Percentiles rank a stretch among this genome's conserved stretches.
These are phyloP conservation scores for Zaprionus obscuricornis DNA, from an alignment of 2,888 invertebrate genomes.

Conservation along the genomic window DNA sequence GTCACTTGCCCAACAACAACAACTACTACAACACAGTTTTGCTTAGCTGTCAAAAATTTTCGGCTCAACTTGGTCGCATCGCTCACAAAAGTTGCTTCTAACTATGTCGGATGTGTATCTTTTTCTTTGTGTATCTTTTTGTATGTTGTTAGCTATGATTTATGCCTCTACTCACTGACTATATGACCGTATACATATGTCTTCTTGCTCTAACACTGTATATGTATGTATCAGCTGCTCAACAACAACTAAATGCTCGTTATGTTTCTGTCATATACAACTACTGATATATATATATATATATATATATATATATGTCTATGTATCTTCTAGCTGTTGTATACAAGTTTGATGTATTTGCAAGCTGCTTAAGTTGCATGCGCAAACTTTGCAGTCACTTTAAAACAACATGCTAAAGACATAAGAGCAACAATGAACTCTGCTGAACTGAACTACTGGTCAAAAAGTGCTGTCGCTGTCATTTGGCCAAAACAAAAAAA, in stretches of 20 bases:
- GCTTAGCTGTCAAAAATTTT: conserved; percentile 49
- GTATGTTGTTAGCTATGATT: conserved; percentile 45
- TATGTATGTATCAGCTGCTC: conserved; percentile 51
- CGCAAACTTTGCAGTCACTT: conserved; percentile 32
- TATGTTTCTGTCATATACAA: conserved; percentile 28
- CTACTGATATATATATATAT: conserved; percentile 5
- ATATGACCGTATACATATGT: conserved; percentile 57
- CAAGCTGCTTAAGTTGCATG: conserved; percentile 29
- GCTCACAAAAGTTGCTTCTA: conserved; percentile 46
- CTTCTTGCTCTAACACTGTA: conserved; percentile 27
- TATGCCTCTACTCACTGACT: conserved; percentile 56
- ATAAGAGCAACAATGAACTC: conserved; percentile 32
- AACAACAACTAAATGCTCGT: conserved; percentile 55
- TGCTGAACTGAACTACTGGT: too few relatives aligned
- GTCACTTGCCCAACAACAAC: conserved; percentile 5
- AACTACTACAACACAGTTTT: conserved; percentile 20
- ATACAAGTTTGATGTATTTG: conserved; percentile 20
- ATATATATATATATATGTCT: neutral
- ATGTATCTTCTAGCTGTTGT: neutral
- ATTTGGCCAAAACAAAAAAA: conserved; percentile 50
- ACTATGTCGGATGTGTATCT: conserved; percentile 16
- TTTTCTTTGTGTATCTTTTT: conserved; percentile 1
- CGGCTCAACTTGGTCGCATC: conserved; percentile 37
- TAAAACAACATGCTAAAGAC: conserved; percentile 44
- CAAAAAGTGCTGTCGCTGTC: conserved; percentile 40